Evolutionary conservation across 2,888 invertebrate genomes (phyloP).

Genomic region (Andrena chrysosceles): DNA sequence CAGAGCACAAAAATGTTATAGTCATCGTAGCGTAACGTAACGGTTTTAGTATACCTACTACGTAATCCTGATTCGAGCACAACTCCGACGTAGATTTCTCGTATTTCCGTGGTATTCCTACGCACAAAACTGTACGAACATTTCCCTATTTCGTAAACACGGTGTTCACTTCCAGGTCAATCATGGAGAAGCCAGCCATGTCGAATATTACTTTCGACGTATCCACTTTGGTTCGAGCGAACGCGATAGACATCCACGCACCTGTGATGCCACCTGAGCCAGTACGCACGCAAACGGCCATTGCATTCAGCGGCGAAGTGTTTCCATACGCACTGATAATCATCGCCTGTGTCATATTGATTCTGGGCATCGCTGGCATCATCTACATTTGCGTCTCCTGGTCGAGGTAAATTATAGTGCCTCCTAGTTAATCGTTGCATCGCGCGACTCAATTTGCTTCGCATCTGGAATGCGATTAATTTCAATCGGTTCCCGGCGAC

Average conservation of each 20-base stretch:
- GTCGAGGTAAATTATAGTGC: slow-evolving; percentile 89
- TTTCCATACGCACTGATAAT: slow-evolving; percentile 96
- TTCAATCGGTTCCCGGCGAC: background rate
- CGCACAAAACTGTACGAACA: background rate
- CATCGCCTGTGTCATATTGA: slow-evolving; percentile 94
- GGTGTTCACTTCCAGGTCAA: slow-evolving; percentile 82
- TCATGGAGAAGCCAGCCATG: slow-evolving; percentile 88
- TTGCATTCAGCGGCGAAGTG: slow-evolving; percentile 89
- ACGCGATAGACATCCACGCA: slow-evolving; percentile 89
- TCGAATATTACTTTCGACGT: slow-evolving; percentile 90
- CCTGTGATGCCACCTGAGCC: slow-evolving; percentile 86
- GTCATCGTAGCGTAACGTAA: slow-evolving; percentile 8
- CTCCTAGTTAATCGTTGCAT: too few species aligned
- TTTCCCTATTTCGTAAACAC: background rate
- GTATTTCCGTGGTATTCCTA: background rate
- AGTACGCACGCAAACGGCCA: slow-evolving; percentile 86
- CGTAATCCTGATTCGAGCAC: background rate
- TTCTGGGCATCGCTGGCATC: slow-evolving; percentile 94
- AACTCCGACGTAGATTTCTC: background rate
- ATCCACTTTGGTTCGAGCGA: slow-evolving; percentile 89
- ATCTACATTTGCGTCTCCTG: slow-evolving; percentile 97
- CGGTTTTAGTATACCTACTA: background rate
- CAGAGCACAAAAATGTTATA: background rate
- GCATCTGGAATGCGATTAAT: background rate
- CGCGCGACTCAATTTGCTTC: too few species aligned